Percentiles rank a stretch among this genome's conserved stretches.
phyloP scores from a whole-genome alignment of 2,797 vertebrate species.

The Micrastur ruficollis region DNA sequence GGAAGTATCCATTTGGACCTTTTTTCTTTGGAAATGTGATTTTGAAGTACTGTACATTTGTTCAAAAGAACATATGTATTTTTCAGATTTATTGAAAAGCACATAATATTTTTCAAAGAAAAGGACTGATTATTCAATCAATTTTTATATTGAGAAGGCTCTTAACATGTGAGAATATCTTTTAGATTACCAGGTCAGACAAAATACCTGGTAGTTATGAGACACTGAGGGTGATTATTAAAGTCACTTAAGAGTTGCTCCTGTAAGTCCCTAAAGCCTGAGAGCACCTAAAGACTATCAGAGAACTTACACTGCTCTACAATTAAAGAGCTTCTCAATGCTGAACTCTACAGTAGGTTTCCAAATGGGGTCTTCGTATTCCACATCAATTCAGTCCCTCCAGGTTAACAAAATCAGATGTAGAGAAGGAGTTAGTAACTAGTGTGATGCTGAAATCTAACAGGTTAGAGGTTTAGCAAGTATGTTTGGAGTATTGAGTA shows the following conservation, averaged over 20 bases:
- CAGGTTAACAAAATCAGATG: background rate
- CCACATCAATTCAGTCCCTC: background rate
- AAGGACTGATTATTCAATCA: background rate
- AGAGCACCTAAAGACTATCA: background rate
- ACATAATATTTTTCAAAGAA: background rate
- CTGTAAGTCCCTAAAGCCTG: background rate
- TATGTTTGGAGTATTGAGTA: background rate
- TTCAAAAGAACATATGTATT: background rate
- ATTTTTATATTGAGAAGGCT: background rate
- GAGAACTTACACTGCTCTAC: background rate
- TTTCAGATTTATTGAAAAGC: background rate
- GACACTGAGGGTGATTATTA: background rate
- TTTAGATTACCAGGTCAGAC: background rate
- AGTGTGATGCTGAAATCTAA: background rate
- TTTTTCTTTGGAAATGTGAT: conserved; percentile 36
- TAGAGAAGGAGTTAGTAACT: background rate
- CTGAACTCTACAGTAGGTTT: background rate
- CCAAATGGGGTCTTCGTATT: background rate
- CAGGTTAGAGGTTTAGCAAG: background rate
- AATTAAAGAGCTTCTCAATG: background rate
- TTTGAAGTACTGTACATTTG: conserved; percentile 18
- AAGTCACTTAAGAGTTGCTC: background rate
- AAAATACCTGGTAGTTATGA: background rate
- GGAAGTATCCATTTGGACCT: conserved; percentile 58
- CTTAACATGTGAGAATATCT: background rate